phyloP scores from a whole-genome alignment of 2,888 invertebrate species.

The Perizoma affinitatum region DNA sequence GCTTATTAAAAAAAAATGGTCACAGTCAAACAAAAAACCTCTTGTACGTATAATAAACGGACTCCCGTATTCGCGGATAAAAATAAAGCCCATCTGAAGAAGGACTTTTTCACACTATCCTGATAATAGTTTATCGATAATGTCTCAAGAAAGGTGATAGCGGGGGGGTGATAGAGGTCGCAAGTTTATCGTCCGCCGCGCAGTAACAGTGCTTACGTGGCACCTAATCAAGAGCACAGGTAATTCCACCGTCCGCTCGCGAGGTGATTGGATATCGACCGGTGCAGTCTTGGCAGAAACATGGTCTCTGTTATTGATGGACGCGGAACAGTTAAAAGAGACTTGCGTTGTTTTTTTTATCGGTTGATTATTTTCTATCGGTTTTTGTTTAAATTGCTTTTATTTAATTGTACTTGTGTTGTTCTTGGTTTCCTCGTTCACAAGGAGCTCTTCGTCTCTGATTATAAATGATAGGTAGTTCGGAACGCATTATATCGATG shows the following conservation, averaged over 20 bases:
- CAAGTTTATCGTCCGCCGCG: slow-evolving; percentile 23
- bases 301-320: slow-evolving; percentile 56
- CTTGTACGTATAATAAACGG: too few species aligned
- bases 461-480: not conserved
- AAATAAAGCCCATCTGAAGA: not conserved
- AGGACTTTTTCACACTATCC: not conserved
- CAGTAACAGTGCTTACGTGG: slow-evolving; percentile 41
- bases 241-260: slow-evolving; percentile 58
- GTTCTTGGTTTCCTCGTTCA: too few species aligned
- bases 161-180: slow-evolving; percentile 9
- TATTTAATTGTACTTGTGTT: not conserved
- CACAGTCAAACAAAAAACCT: too few species aligned
- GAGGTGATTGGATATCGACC: slow-evolving; percentile 79
- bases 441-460: too few species aligned
- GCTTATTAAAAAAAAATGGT: too few species aligned
- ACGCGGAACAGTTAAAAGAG: slow-evolving; percentile 22
- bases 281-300: slow-evolving; percentile 53
- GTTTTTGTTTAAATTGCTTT: not conserved
- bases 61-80: not conserved
- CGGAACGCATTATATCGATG: not conserved
- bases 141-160: slow-evolving; percentile 17
- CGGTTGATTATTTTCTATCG: not conserved
- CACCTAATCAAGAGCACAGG: slow-evolving; percentile 71
- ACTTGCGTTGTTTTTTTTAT: slow-evolving; percentile 7
- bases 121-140: slow-evolving; percentile 26